A percentile compares a stretch with the other conserved stretches of the same genome.
These are phyloP conservation scores for Todiramphus saurophagus DNA, from an alignment of 2,113 vertebrate genomes.

Conservation along the genomic window DNA sequence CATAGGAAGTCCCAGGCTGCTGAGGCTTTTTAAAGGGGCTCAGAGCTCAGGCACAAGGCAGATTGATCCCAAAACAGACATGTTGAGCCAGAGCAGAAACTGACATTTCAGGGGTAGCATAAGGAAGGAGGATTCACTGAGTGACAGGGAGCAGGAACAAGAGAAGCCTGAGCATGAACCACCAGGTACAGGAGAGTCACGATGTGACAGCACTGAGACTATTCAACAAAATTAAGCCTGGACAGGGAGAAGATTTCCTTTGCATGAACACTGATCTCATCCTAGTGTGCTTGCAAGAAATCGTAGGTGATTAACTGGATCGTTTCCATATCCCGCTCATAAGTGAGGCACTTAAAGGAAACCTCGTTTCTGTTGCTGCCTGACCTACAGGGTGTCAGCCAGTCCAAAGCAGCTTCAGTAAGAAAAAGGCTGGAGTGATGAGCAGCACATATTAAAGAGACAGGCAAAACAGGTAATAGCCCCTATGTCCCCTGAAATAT, in stretches of 20 bases:
- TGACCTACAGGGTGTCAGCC: not conserved
- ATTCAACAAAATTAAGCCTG: rapidly evolving
- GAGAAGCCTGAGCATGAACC: not conserved
- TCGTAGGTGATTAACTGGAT: rapidly evolving
- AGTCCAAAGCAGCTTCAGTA: rapidly evolving
- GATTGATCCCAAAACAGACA: not conserved
- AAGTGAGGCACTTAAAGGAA: not conserved
- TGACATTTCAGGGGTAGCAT: not conserved
- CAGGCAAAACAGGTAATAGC: not conserved
- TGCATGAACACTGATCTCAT: not conserved
- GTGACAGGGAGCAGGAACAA: not conserved
- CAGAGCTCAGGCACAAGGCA: not conserved
- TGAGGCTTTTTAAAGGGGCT: conserved; percentile 26
- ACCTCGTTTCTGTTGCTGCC: not conserved
- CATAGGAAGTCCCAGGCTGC: conserved; percentile 32
- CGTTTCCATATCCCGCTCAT: not conserved
- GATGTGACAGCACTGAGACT: not conserved
- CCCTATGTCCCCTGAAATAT: not conserved
- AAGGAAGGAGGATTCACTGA: not conserved
- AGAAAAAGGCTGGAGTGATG: not conserved
- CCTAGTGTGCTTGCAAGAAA: not conserved
- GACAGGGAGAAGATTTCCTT: not conserved
- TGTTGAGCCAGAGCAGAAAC: not conserved
- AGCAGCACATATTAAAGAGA: not conserved
- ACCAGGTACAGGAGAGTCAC: not conserved